Evolutionary conservation across 30 jellyfish, hydroid and myxozoan species (phyloP).

Genomic region (Aurelia sp.): DNA sequence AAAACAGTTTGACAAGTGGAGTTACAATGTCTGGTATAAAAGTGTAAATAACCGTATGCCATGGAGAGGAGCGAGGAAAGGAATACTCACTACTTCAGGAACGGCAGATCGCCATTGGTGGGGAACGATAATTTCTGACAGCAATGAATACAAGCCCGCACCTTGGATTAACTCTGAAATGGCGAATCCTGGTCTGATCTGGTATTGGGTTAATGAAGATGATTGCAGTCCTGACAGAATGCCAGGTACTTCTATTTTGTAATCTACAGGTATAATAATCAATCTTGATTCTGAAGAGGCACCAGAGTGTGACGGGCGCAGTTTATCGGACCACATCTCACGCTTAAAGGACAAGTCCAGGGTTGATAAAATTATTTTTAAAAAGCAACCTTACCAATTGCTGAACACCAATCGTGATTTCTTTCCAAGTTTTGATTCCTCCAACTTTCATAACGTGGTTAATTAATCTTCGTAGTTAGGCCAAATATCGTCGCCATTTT

Average conservation of each 20-base stretch:
- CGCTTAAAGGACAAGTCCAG: no score
- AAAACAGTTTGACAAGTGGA: constrained; percentile 79
- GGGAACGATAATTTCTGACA: constrained; percentile 76
- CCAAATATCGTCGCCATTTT: no score
- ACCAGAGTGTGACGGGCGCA: no score
- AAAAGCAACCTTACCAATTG: no score
- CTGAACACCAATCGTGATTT: no score
- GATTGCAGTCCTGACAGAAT: constrained; percentile 73
- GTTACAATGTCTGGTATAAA: constrained; percentile 59
- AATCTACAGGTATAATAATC: no score
- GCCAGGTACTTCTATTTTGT: constrained; percentile 52
- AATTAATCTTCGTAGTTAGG: no score
- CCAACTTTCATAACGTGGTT: no score
- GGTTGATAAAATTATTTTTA: no score
- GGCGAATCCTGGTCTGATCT: constrained; percentile 73
- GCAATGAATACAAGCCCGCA: constrained; percentile 73
- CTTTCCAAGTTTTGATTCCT: no score
- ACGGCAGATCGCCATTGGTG: constrained; percentile 57
- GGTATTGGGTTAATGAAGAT: constrained; percentile 89
- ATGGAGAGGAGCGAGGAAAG: constrained; percentile 75
- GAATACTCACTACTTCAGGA: constrained; percentile 84
- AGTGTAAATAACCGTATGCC: constrained; percentile 80
- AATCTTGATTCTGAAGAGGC: no score
- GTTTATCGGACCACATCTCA: no score
- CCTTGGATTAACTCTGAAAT: constrained; percentile 52